Conservation (phyloP, 2,888 invertebrate species). For the Diarsia rubi region DNA sequence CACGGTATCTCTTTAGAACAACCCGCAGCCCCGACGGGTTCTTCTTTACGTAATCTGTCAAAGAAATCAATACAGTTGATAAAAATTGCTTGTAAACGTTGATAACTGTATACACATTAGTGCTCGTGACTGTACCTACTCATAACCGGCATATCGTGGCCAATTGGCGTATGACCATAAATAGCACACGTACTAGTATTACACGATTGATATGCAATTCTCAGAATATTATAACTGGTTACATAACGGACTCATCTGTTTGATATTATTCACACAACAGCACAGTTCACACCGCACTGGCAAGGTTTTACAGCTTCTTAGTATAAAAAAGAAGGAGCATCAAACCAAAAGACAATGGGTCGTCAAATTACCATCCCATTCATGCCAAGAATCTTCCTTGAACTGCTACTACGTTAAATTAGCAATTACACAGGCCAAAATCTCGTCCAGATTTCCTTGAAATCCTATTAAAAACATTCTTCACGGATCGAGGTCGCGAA, state of each 20-base stretch:
- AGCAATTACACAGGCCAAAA: slow-evolving; percentile 31
- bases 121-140: no score
- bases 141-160: no score
- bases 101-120: no score
- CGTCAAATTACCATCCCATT: slow-evolving; percentile 35
- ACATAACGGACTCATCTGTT: not conserved
- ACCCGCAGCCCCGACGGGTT: no score
- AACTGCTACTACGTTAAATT: slow-evolving; percentile 36
- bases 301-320: not conserved
- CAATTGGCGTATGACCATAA: not conserved
- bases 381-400: slow-evolving; percentile 15
- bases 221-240: not conserved
- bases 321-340: slow-evolving; percentile 9
- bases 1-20: no score
- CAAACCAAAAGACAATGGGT: slow-evolving; percentile 28
- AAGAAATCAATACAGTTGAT: no score
- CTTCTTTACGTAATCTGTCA: no score
- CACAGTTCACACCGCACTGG: not conserved
- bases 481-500: slow-evolving; percentile 53
- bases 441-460: slow-evolving; percentile 41
- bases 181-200: not conserved
- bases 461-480: slow-evolving; percentile 60
- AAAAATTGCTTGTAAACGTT: no score
- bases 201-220: not conserved
- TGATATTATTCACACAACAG: not conserved